Evolutionary conservation across 1,140 invertebrate genomes (phyloP).

Genomic region (Sinella curviseta): DNA sequence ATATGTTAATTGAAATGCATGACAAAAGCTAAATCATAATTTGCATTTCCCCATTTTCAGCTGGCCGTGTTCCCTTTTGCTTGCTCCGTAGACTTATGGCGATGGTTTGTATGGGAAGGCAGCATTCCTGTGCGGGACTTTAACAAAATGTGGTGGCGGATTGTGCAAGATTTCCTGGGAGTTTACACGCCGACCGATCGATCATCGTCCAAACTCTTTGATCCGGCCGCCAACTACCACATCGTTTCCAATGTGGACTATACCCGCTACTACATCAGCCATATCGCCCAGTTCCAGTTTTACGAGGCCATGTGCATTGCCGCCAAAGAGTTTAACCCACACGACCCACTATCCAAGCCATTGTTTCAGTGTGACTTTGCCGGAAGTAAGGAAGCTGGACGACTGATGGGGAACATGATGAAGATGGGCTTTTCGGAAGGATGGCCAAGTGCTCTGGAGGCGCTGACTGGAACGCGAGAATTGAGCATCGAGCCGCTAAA

Average conservation of each 20-base stretch:
- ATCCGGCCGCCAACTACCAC: slow-evolving; percentile 58
- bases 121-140: slow-evolving; percentile 51
- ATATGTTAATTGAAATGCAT: too few relatives aligned
- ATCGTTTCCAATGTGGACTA: too few relatives aligned
- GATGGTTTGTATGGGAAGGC: too few relatives aligned
- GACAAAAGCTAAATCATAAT: too few relatives aligned
- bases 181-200: slow-evolving; percentile 53
- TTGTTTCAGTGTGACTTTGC: slow-evolving; percentile 58
- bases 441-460: too few relatives aligned
- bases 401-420: slow-evolving; percentile 51
- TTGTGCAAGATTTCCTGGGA: slow-evolving; percentile 55
- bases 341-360: slow-evolving; percentile 48
- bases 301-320: slow-evolving; percentile 56
- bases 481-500: too few relatives aligned
- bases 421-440: too few relatives aligned
- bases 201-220: slow-evolving; percentile 51
- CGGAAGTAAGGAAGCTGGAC: slow-evolving; percentile 55
- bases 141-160: slow-evolving; percentile 58
- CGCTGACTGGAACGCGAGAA: too few relatives aligned
- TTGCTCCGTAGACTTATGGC: too few relatives aligned
- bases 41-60: too few relatives aligned
- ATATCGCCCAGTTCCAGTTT: slow-evolving; percentile 52
- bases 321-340: slow-evolving; percentile 50
- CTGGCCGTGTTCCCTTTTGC: too few relatives aligned
- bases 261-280: too few relatives aligned